These are phyloP conservation scores for Protonibea diacanthus DNA, from an alignment of 2,797 vertebrate species.

Conservation along the genomic window DNA sequence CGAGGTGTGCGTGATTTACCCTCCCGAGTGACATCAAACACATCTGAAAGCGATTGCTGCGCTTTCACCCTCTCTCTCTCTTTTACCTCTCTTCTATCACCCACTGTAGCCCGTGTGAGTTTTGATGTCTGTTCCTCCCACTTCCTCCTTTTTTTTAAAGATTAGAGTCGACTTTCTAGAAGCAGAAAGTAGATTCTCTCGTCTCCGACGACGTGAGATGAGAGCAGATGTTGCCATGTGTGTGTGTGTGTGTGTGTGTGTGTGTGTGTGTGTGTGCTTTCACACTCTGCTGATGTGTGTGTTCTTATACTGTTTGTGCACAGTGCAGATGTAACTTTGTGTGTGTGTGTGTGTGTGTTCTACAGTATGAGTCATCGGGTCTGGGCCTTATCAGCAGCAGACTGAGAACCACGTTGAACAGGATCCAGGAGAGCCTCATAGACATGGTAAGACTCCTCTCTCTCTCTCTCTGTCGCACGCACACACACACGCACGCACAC, in stretches of 20 bases:
- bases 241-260: slow-evolving; percentile 19
- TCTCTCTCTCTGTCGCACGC: neutral
- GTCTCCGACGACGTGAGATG: slow-evolving; percentile 45
- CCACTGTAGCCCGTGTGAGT: slow-evolving; percentile 33
- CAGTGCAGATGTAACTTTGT: slow-evolving; percentile 45
- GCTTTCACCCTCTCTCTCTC: slow-evolving; percentile 29
- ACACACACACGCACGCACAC: too few relatives aligned
- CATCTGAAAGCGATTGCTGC: slow-evolving; percentile 50
- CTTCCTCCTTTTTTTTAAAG: slow-evolving; percentile 33
- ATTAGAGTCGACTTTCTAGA: slow-evolving; percentile 31
- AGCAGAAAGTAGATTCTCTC: slow-evolving; percentile 42
- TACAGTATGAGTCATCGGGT: slow-evolving; percentile 96
- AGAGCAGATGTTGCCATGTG: slow-evolving; percentile 38
- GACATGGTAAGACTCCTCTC: slow-evolving; percentile 90
- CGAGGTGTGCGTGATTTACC: slow-evolving; percentile 49
- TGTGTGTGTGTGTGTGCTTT: slow-evolving; percentile 31
- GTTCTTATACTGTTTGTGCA: slow-evolving; percentile 21
- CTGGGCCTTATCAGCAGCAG: slow-evolving; percentile 97
- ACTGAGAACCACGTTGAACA: slow-evolving; percentile 95
- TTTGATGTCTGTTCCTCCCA: slow-evolving; percentile 37
- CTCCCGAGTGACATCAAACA: slow-evolving; percentile 35
- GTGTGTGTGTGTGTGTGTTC: slow-evolving; percentile 56
- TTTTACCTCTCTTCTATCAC: slow-evolving; percentile 30
- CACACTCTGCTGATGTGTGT: slow-evolving; percentile 44
- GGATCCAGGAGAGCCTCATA: slow-evolving; percentile 98